Conservation (phyloP, 2,113 vertebrate genomes). For the Varanus salvator region DNA sequence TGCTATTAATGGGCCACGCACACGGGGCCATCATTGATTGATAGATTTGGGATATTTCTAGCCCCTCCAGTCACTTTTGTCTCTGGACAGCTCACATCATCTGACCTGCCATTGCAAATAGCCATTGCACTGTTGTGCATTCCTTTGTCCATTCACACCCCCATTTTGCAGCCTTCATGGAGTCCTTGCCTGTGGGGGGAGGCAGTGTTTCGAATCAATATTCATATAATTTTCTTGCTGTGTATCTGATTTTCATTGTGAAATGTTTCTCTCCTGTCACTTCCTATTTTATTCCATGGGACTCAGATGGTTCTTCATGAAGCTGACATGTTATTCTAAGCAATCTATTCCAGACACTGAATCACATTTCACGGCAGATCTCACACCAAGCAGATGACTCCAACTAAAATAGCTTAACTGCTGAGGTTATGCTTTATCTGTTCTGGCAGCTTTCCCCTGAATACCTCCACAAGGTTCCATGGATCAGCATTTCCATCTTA, state of each 20-base stretch:
- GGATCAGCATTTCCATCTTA: not conserved
- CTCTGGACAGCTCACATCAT: too few relatives aligned
- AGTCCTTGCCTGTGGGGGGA: not conserved
- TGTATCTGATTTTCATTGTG: not conserved
- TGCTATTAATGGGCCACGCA: not conserved
- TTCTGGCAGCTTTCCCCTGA: not conserved
- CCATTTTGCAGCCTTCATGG: not conserved
- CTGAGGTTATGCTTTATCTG: not conserved
- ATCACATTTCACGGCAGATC: constrained; percentile 24
- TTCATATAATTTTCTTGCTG: not conserved
- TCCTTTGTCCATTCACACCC: not conserved
- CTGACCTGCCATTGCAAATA: not conserved
- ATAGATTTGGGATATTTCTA: too few relatives aligned
- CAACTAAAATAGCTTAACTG: constrained; percentile 22
- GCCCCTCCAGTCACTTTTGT: too few relatives aligned
- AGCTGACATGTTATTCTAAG: constrained; percentile 3
- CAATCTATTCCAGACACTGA: constrained; percentile 29
- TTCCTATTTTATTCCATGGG: constrained; percentile 38
- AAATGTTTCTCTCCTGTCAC: constrained; percentile 23
- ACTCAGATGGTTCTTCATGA: constrained; percentile 35
- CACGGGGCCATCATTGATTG: too few relatives aligned
- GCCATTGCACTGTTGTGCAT: not conserved
- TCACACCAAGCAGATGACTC: constrained; percentile 31
- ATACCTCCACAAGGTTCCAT: not conserved
- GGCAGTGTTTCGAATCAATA: constrained; percentile 20